phyloP scores from a whole-genome alignment of 2,797 vertebrate genomes.

The Decapterus maruadsi region DNA sequence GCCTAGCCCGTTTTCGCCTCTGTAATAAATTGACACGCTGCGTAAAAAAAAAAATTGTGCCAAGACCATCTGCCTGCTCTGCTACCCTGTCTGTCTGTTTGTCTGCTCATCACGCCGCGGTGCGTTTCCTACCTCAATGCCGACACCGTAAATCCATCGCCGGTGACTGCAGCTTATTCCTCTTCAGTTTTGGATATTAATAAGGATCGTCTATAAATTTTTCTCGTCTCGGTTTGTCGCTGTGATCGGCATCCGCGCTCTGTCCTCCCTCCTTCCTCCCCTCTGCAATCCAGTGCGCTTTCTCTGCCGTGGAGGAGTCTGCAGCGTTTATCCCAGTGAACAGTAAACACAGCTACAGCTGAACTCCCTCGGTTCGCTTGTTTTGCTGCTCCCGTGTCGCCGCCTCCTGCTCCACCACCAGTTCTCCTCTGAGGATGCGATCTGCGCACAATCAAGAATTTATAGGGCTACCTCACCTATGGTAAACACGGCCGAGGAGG shows the following conservation, averaged over 20 bases:
- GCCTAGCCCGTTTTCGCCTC: not conserved
- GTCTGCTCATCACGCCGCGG: not conserved
- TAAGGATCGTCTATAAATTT: constrained; percentile 9
- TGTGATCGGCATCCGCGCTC: constrained; percentile 37
- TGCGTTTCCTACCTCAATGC: constrained; percentile 67
- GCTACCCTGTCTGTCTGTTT: no score
- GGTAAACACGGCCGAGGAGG: constrained; percentile 68
- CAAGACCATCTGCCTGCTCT: not conserved
- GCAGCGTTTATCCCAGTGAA: constrained; percentile 25
- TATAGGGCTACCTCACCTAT: constrained; percentile 75
- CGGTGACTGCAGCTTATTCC: constrained; percentile 49
- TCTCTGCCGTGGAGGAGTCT: constrained; percentile 33
- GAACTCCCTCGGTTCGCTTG: constrained; percentile 25
- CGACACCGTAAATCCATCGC: constrained; percentile 67
- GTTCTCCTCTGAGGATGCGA: constrained; percentile 61
- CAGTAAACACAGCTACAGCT: constrained; percentile 49
- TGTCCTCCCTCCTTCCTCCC: constrained; percentile 31
- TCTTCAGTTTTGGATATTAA: constrained; percentile 9
- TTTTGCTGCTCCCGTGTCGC: constrained; percentile 44
- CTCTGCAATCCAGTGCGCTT: constrained; percentile 44
- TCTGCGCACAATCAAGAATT: constrained; percentile 73
- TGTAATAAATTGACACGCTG: not conserved
- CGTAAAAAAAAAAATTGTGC: constrained; percentile 4
- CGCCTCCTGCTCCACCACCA: constrained; percentile 13
- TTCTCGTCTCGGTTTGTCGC: constrained; percentile 24